Conservation (phyloP, 2,113 vertebrate species). For the Myotis davidii region DNA sequence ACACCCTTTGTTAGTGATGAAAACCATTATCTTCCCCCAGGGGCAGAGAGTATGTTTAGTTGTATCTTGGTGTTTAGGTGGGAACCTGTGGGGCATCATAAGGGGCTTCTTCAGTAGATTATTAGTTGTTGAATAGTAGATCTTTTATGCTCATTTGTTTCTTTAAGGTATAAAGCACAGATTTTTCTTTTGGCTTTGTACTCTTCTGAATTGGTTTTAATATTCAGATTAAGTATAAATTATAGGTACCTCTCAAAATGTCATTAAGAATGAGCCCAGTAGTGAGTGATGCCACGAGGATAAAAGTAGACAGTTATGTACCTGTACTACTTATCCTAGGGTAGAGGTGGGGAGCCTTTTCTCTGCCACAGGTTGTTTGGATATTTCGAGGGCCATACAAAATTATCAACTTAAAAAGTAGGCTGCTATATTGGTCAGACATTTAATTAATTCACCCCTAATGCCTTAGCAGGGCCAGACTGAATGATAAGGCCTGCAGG, state of each 20-base stretch:
- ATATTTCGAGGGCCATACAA: too few species aligned
- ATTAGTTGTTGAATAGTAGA: background rate
- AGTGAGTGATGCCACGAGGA: background rate
- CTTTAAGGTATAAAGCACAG: background rate
- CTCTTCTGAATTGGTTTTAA: background rate
- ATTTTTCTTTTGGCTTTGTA: background rate
- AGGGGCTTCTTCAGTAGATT: background rate
- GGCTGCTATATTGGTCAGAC: too few species aligned
- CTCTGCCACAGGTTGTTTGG: too few species aligned
- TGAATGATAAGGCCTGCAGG: too few species aligned
- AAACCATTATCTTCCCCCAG: background rate
- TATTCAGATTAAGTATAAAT: slow-evolving; percentile 23
- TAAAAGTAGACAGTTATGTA: background rate
- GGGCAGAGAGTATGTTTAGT: background rate
- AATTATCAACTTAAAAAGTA: too few species aligned
- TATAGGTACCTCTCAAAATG: background rate
- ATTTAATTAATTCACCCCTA: too few species aligned
- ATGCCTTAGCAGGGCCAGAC: too few species aligned
- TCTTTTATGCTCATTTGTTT: background rate
- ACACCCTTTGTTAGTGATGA: background rate
- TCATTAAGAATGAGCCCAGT: background rate
- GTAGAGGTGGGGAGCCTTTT: too few species aligned
- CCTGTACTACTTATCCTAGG: background rate
- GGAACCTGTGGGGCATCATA: background rate
- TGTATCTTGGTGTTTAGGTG: background rate